Conservation (phyloP, 2,113 vertebrate species). For the Heteronetta atricapilla region DNA sequence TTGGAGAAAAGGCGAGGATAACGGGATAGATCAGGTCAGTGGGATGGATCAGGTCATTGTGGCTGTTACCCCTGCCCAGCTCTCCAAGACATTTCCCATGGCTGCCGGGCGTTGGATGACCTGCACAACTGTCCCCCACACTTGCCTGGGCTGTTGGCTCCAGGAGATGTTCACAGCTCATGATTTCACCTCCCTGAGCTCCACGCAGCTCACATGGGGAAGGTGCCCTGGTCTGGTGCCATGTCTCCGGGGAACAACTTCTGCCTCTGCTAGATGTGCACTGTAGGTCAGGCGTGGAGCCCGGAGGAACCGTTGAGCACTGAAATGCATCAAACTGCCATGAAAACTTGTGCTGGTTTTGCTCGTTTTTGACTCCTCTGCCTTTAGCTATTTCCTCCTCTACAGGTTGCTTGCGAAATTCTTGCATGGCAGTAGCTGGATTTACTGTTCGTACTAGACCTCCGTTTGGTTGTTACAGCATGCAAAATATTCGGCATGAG, state of each 20-base stretch:
- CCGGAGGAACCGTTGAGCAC: not conserved
- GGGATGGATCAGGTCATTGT: not conserved
- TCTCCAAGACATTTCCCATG: not conserved
- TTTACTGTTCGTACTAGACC: not conserved
- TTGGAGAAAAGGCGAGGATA: not conserved
- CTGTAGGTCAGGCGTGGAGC: not conserved
- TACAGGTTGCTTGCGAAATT: not conserved
- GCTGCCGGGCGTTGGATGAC: not conserved
- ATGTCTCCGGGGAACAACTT: not conserved
- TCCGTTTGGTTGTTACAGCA: not conserved
- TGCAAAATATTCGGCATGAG: not conserved
- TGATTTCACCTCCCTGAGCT: not conserved
- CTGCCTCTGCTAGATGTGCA: accelerated
- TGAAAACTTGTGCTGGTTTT: not conserved
- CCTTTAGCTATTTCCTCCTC: not conserved
- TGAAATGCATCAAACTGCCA: not conserved
- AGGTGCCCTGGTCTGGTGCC: accelerated
- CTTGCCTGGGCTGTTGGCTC: not conserved
- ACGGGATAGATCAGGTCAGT: not conserved
- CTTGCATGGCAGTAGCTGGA: not conserved
- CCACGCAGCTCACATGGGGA: not conserved
- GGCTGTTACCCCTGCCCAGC: not conserved
- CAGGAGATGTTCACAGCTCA: not conserved
- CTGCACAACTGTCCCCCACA: not conserved
- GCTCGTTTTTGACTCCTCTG: not conserved